Percentiles rank a stretch among this genome's conserved stretches.
Evolutionary conservation across 2,797 vertebrate genomes (phyloP).

Genomic region (Ctenopoma kingsleyae): DNA sequence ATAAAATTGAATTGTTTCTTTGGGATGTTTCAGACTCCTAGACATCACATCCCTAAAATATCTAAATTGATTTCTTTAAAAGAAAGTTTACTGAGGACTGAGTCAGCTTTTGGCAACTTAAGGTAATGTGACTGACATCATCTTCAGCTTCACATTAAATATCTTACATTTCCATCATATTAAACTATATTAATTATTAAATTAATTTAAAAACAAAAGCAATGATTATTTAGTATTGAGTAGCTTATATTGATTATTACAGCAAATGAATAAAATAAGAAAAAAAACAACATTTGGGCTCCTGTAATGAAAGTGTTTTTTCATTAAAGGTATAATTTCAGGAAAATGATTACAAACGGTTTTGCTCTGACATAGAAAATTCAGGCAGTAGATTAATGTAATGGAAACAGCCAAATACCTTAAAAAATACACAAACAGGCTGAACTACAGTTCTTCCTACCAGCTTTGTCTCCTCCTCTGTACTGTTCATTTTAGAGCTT

Average conservation of each 20-base stretch:
- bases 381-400: background rate
- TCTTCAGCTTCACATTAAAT: background rate
- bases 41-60: too few species aligned
- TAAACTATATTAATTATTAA: background rate
- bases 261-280: background rate
- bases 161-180: background rate
- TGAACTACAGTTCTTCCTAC: background rate
- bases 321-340: too few species aligned
- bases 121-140: too few species aligned
- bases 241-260: background rate
- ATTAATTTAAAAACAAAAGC: too few species aligned
- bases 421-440: background rate
- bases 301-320: too few species aligned
- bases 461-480: background rate
- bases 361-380: slow-evolving; percentile 15
- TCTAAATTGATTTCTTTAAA: too few species aligned
- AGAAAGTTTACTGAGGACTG: background rate
- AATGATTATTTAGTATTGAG: too few species aligned
- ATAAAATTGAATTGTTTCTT: too few species aligned
- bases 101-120: background rate
- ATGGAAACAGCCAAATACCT: background rate
- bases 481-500: background rate
- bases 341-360: too few species aligned
- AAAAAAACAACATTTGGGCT: too few species aligned
- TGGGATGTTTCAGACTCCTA: too few species aligned